phyloP scores from a whole-genome alignment of 2,888 invertebrate species.

The Octonoba sinensis region DNA sequence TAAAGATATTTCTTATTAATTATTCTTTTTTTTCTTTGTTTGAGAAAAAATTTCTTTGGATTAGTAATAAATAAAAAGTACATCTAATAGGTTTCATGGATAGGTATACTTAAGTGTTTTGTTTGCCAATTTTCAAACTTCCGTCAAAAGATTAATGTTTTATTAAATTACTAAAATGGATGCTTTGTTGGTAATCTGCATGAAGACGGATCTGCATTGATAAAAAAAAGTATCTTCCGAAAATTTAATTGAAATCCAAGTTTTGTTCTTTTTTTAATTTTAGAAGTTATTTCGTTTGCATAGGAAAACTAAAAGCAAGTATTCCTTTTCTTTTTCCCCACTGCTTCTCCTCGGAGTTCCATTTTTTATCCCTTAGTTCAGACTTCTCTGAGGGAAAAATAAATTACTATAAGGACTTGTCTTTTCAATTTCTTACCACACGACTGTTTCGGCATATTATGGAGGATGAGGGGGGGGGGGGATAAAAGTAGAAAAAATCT shows the following conservation, averaged over 20 bases:
- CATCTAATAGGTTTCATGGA: too few relatives aligned
- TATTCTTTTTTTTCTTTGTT: too few relatives aligned
- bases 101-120: too few relatives aligned
- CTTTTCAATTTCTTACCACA: constrained; percentile 43
- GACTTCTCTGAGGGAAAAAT: neutral
- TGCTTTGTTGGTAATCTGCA: neutral
- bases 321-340: constrained; percentile 1
- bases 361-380: constrained; percentile 1
- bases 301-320: constrained; percentile 21
- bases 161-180: too few relatives aligned
- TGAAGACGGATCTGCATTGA: neutral
- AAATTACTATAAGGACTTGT: constrained; percentile 10
- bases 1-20: too few relatives aligned
- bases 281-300: constrained; percentile 24
- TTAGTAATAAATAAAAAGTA: too few relatives aligned
- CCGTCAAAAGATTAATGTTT: too few relatives aligned
- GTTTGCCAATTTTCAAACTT: too few relatives aligned
- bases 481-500: constrained; percentile 11
- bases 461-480: neutral
- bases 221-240: neutral
- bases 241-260: constrained; percentile 52
- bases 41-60: too few relatives aligned
- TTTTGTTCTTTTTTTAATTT: constrained; percentile 18
- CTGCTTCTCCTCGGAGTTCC: neutral
- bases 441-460: constrained; percentile 11